Evolutionary conservation across 1,140 invertebrate species (phyloP), one percentile per base, ranked within the genome.

Genomic region (Lasaia peninsularis): DNA sequence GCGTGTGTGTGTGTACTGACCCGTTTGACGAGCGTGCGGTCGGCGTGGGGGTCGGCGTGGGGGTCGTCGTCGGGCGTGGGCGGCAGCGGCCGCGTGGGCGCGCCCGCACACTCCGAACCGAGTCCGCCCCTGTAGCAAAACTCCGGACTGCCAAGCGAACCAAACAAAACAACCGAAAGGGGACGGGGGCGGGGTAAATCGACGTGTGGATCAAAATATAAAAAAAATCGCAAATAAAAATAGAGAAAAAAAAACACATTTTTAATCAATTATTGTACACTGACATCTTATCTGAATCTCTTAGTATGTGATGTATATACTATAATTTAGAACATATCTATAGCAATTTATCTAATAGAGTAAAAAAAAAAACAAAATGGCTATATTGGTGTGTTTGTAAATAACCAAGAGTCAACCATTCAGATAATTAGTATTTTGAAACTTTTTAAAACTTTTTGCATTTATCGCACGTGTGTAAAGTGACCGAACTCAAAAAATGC

Each of bases 21-120:
- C 93, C 96, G 88, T 92, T 93, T 95, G 70, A 98, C 96, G 82
- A 98, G 91, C 56, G 97, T 98, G 75, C 95, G 92, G 84, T 98
- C 96, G 58, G 94, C 94, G 75, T 90, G 90, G 52, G 92, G 91
- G 86, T 96, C 95, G 78, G n/a, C n/a, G n/a, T n/a, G n/a, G n/a
- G n/a, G n/a, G n/a, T 97, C 96, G 80, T 97, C 95, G 76, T 96
- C 96, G 14, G 97, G 97, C 18, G 97, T 98, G 10, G 97, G 97
- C 40, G 97, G 97, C 69, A 98, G 91, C 55, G 97, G 97, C 62
- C 97, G 92, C 81, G 97, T 97, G 44, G 96, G 96, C 65, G 96
- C 94, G 62, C 95, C 70, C 69, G 49, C 74, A 90, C 75, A 87
- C 87, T 73, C 91, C 69, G 82, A 80, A 83, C 90, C 70, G 90